Conservation (phyloP, 2,797 vertebrate genomes). For the Urocyon cinereoargenteus region DNA sequence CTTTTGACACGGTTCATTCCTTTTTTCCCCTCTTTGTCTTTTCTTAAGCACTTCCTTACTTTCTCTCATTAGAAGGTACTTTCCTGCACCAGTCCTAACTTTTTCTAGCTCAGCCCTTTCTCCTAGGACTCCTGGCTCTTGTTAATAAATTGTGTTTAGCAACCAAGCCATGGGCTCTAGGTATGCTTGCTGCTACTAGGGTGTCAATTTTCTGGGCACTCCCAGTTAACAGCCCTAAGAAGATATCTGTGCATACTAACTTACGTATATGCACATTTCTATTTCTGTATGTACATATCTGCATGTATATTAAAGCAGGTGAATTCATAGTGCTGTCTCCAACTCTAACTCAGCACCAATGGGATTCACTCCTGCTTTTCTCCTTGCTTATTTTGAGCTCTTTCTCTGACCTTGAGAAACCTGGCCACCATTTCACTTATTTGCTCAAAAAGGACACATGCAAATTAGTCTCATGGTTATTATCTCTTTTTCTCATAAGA, state of each 20-base stretch:
- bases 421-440: not conserved
- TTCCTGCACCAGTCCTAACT: not conserved
- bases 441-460: not conserved
- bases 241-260: not conserved
- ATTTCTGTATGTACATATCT: not conserved
- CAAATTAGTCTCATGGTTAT: not conserved
- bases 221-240: not conserved
- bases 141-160: not conserved
- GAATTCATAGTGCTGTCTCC: not conserved
- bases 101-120: not conserved
- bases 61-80: not conserved
- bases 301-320: not conserved
- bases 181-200: not conserved
- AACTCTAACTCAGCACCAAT: not conserved
- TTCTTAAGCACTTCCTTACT: not conserved
- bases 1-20: not conserved
- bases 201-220: not conserved
- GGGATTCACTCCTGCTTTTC: not conserved
- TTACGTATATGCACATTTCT: not conserved
- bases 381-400: not conserved
- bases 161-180: not conserved
- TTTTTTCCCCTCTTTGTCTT: not conserved
- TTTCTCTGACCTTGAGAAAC: not conserved
- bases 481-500: not conserved
- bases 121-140: not conserved